A percentile compares a stretch with the other conserved stretches of the same genome.
Conservation (phyloP, 2,888 invertebrate species). For the Hetaerina titia region DNA sequence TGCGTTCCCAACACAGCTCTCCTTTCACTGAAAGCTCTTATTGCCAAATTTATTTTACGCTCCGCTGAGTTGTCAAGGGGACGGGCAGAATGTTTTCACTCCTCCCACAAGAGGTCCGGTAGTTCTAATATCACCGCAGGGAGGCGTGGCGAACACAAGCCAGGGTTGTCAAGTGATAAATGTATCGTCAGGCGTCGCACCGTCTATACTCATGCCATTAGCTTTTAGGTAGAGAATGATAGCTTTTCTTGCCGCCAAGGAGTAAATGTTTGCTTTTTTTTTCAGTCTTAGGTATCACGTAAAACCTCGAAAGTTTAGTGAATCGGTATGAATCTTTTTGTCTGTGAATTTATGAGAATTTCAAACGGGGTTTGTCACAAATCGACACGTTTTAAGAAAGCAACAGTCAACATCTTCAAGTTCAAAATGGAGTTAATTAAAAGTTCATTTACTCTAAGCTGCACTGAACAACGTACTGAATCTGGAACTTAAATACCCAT, state of each 20-base stretch:
- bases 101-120: neutral
- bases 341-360: too few relatives aligned
- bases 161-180: neutral
- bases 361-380: too few relatives aligned
- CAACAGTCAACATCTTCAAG: too few relatives aligned
- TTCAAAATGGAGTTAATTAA: too few relatives aligned
- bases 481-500: too few relatives aligned
- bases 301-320: neutral
- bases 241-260: neutral
- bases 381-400: too few relatives aligned
- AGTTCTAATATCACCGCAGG: conserved; percentile 44
- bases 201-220: conserved; percentile 1
- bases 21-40: neutral
- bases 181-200: neutral
- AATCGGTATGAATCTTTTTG: too few relatives aligned
- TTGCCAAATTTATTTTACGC: conserved; percentile 18
- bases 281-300: neutral
- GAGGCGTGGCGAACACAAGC: conserved; percentile 32
- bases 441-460: too few relatives aligned
- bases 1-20: neutral
- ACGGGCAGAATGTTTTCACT: neutral
- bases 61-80: conserved; percentile 14
- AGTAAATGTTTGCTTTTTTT: neutral
- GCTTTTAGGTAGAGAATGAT: neutral
- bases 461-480: too few relatives aligned